These are phyloP conservation scores for Agrotis ipsilon DNA, from an alignment of 2,888 invertebrate genomes.

Conservation along the genomic window DNA sequence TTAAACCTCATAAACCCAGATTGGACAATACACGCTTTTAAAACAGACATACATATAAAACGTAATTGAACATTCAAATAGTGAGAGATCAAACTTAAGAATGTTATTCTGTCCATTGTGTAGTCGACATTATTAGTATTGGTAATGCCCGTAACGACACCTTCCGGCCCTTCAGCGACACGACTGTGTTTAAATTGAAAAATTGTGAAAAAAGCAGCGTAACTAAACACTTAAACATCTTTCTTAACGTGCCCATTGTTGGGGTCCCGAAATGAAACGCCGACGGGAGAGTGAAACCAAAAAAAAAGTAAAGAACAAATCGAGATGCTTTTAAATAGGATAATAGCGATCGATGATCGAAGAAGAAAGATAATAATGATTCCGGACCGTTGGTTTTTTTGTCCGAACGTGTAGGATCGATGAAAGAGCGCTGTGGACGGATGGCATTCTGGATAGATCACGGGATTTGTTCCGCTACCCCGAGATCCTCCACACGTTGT, in stretches of 20 bases:
- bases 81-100: slow-evolving; percentile 69
- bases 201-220: slow-evolving; percentile 89
- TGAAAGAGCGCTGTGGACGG: slow-evolving; percentile 80
- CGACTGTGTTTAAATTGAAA: slow-evolving; percentile 90
- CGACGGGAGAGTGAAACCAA: slow-evolving; percentile 84
- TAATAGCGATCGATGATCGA: slow-evolving; percentile 91
- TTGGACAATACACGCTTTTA: slow-evolving; percentile 65
- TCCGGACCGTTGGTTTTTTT: slow-evolving; percentile 86
- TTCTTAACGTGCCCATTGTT: slow-evolving; percentile 90
- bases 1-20: slow-evolving; percentile 70
- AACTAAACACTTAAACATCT: slow-evolving; percentile 91
- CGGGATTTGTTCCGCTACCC: slow-evolving; percentile 89
- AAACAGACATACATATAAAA: slow-evolving; percentile 68
- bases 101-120: slow-evolving; percentile 73
- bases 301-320: slow-evolving; percentile 87
- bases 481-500: slow-evolving; percentile 89
- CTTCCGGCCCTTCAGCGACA: slow-evolving; percentile 89
- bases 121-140: slow-evolving; percentile 82
- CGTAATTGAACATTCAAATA: slow-evolving; percentile 64
- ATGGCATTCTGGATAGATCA: slow-evolving; percentile 85
- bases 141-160: slow-evolving; percentile 88
- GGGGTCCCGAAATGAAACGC: slow-evolving; percentile 86
- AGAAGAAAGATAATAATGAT: slow-evolving; percentile 90
- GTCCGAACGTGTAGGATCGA: slow-evolving; percentile 79
- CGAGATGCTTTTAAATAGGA: slow-evolving; percentile 90